Conservation (phyloP, 2,888 invertebrate species). For the Plagodis dolabraria region DNA sequence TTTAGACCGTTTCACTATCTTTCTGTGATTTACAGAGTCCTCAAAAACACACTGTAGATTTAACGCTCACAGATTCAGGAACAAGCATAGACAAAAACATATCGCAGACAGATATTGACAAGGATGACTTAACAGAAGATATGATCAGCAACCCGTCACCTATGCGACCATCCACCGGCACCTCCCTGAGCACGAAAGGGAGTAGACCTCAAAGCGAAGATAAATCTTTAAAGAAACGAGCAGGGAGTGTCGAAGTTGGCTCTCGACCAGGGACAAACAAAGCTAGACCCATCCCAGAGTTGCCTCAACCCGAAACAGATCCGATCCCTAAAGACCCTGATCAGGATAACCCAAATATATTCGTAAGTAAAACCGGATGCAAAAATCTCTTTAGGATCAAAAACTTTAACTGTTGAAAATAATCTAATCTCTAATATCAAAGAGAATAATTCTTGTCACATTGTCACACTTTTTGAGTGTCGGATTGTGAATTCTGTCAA, state of each 20-base stretch:
- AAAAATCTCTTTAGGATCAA: no score
- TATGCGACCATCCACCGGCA: slow-evolving; percentile 37
- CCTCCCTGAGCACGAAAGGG: slow-evolving; percentile 47
- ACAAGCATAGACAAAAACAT: slow-evolving; percentile 52
- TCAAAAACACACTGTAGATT: slow-evolving; percentile 57
- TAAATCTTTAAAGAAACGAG: slow-evolving; percentile 52
- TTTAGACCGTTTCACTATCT: no score
- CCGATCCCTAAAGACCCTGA: slow-evolving; percentile 70
- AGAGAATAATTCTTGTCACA: no score
- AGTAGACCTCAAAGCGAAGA: slow-evolving; percentile 46
- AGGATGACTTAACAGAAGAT: slow-evolving; percentile 47
- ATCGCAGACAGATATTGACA: slow-evolving; percentile 53
- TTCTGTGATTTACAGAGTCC: slow-evolving; percentile 51
- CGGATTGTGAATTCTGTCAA: no score
- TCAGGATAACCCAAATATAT: slow-evolving; percentile 69
- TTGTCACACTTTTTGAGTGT: neutral
- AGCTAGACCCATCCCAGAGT: slow-evolving; percentile 67
- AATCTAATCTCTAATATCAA: no score
- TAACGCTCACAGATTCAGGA: slow-evolving; percentile 47
- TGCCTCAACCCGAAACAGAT: slow-evolving; percentile 41
- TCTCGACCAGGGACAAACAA: slow-evolving; percentile 59
- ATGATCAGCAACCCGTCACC: slow-evolving; percentile 39
- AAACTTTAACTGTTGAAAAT: no score
- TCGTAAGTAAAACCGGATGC: slow-evolving; percentile 51
- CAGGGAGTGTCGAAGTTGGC: slow-evolving; percentile 41